These are phyloP conservation scores for Lontra canadensis DNA, from an alignment of 2,113 vertebrate genomes.

Conservation along the genomic window DNA sequence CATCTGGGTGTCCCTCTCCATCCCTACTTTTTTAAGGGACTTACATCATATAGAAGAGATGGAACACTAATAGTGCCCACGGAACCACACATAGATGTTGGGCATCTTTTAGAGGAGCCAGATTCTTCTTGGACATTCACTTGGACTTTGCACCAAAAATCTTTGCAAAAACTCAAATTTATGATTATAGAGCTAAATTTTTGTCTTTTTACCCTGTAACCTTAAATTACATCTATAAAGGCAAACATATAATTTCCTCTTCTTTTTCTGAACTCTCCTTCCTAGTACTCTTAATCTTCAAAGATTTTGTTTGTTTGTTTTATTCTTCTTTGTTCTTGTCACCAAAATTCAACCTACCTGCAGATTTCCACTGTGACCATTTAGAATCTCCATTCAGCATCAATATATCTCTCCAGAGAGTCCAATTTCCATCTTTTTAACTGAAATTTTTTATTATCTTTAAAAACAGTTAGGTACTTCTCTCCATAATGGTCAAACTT, in stretches of 20 bases:
- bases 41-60: not conserved
- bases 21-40: not conserved
- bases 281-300: not conserved
- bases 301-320: not conserved
- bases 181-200: not conserved
- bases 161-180: not conserved
- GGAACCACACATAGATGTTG: not conserved
- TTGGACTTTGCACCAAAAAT: not conserved
- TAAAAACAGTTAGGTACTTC: too few relatives aligned
- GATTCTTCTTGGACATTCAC: not conserved
- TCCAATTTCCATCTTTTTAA: too few relatives aligned
- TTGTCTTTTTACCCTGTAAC: not conserved
- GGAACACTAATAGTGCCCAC: not conserved
- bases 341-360: too few relatives aligned
- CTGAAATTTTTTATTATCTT: too few relatives aligned
- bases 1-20: not conserved
- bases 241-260: not conserved
- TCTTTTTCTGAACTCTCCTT: not conserved
- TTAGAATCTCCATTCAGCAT: too few relatives aligned
- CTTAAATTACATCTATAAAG: not conserved
- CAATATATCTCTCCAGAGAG: too few relatives aligned
- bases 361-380: too few relatives aligned
- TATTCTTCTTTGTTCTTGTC: not conserved
- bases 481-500: too few relatives aligned
- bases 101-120: not conserved